phyloP scores from a whole-genome alignment of 2,113 vertebrate species.

The Nansenia antarctica region DNA sequence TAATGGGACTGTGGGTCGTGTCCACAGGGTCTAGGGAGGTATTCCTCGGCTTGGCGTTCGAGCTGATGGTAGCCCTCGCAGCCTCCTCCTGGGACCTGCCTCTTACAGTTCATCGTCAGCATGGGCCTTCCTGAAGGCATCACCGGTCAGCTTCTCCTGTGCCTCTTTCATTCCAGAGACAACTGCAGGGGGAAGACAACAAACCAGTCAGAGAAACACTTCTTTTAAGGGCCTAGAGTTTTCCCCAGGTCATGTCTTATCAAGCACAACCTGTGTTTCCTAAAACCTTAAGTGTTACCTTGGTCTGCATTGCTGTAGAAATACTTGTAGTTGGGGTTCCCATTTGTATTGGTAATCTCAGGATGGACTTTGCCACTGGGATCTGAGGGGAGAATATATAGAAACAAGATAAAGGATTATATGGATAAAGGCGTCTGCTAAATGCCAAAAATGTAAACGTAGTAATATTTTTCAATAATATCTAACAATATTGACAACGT shows the following conservation, averaged over 20 bases:
- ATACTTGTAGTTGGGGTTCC: conserved; percentile 97
- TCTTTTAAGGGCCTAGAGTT: not conserved
- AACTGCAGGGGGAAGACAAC: conserved; percentile 71
- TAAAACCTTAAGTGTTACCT: conserved; percentile 70
- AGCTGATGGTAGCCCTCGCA: conserved; percentile 60
- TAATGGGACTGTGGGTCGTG: not conserved
- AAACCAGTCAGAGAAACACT: not conserved
- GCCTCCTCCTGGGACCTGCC: conserved; percentile 12
- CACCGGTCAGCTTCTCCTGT: conserved; percentile 91
- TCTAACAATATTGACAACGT: too few relatives aligned
- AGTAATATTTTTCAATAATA: too few relatives aligned
- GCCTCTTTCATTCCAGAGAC: conserved; percentile 93
- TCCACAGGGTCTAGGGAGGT: too few relatives aligned
- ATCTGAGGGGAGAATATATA: conserved; percentile 70
- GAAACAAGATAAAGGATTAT: too few relatives aligned
- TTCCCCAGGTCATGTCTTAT: not conserved
- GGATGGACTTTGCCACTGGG: conserved; percentile 89
- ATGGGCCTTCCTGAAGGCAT: conserved; percentile 82
- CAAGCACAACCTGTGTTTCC: not conserved
- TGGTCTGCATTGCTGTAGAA: conserved; percentile 96
- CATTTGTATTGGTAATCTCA: conserved; percentile 92
- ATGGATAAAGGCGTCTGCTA: too few relatives aligned
- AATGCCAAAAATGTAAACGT: too few relatives aligned
- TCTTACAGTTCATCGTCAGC: conserved; percentile 89
- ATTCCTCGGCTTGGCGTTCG: too few relatives aligned